These are phyloP conservation scores for Eucera pruinosa DNA, from an alignment of 2,888 invertebrate species.

Conservation along the genomic window DNA sequence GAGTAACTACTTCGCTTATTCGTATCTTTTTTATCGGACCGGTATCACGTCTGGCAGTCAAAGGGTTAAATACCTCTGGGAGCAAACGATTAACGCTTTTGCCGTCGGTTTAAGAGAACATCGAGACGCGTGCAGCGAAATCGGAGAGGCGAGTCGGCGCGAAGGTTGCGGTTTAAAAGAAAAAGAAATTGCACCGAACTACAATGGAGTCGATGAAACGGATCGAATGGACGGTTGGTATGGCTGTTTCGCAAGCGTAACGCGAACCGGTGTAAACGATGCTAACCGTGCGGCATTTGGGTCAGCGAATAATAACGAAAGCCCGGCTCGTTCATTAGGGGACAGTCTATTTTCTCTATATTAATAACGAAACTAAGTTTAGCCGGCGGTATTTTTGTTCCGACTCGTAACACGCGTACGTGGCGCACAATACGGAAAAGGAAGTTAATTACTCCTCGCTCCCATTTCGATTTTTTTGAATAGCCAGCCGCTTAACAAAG, in stretches of 20 bases:
- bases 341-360: constrained; percentile 42
- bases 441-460: constrained; percentile 62
- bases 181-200: no score
- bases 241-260: constrained; percentile 7
- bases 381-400: constrained; percentile 37
- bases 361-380: constrained; percentile 56
- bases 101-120: no score
- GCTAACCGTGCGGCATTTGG: constrained; percentile 22
- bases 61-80: no score
- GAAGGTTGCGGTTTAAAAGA: no score
- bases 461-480: constrained; percentile 57
- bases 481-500: constrained; percentile 39
- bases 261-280: constrained; percentile 4
- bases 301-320: constrained; percentile 44
- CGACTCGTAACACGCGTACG: constrained; percentile 26
- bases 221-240: not conserved
- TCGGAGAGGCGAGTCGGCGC: no score
- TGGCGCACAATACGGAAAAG: constrained; percentile 42
- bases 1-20: no score
- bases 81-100: no score
- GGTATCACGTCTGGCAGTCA: no score
- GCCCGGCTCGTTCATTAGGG: constrained; percentile 36
- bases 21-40: no score
- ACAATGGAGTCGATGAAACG: not conserved
- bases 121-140: no score